Evolutionary conservation across 2,797 vertebrate species (phyloP), one percentile per base, ranked within the genome.

Genomic region (Sylvilagus floridanus): DNA sequence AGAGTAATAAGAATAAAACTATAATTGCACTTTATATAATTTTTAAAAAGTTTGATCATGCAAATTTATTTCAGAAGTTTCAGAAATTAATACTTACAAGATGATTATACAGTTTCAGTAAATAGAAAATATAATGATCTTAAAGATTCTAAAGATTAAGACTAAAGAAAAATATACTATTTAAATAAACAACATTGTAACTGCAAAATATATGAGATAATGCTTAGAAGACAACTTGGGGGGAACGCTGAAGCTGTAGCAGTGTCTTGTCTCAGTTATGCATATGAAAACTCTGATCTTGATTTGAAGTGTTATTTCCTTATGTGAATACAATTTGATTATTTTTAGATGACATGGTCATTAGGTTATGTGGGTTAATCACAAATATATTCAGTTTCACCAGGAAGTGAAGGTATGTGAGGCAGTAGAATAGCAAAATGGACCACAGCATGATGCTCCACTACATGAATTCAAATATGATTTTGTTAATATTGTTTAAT

Each of bases 31-130:
- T 52, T 62, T 76, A 78, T 50, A 7, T 35, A 21, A 57, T 88
- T 81, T 66, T 37, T 4, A 32, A 72, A 94, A 77, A 28, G 69
- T 79, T 28, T 28, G 47, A 0, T 3, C 24, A 57, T 57, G 2
- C 19, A 87, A 81, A 89, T 65, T n/a, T 30, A 21, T 93, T 81
- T 76, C 60, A 47, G 12, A 10, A 57, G 88, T 77, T 90, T 78
- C 72, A 83, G 37, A 13, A 2, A 90, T 10, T 54, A 75, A 65
- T 52, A 71, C 78, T 77, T 87, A 47, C 47, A 73, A 71, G 7
- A 85, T 73, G 10, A 77, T 54, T 47, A 62, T 0, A 66, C 8
- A 71, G 4, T 47, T 28, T 76, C n/a, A 75, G 42, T 13, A 84
- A 78, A 47, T 52, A 82, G 7, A 88, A 88, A 77, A 6, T 16